Evolutionary conservation across 2,888 invertebrate genomes (phyloP).

Genomic region (Neoaliturus tenellus): DNA sequence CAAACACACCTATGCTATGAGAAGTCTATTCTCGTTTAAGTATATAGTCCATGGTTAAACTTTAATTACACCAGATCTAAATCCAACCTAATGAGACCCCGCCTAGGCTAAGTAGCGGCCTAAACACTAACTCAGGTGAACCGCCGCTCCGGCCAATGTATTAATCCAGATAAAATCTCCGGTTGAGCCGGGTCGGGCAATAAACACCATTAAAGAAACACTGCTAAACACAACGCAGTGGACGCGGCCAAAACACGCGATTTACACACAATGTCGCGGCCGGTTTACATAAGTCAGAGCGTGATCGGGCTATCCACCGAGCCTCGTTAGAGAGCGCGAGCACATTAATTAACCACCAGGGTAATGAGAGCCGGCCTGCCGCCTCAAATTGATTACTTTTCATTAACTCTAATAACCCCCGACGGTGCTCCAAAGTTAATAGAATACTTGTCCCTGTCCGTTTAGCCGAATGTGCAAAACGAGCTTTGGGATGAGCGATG

Average conservation of each 20-base stretch:
- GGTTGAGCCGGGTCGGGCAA: background rate
- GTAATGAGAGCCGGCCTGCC: slow-evolving; percentile 32
- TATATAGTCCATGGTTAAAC: no score
- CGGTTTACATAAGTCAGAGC: slow-evolving; percentile 35
- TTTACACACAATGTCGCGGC: slow-evolving; percentile 44
- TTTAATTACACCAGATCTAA: no score
- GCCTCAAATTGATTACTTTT: slow-evolving; percentile 45
- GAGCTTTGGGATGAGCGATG: background rate
- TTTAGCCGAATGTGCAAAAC: background rate
- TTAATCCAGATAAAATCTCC: background rate
- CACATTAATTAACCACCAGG: background rate
- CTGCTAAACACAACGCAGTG: slow-evolving; percentile 8
- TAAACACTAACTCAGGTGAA: background rate
- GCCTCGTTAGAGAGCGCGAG: slow-evolving; percentile 7
- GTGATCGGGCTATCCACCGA: background rate
- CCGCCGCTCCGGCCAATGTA: background rate
- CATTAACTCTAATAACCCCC: slow-evolving; percentile 38
- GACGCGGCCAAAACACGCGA: slow-evolving; percentile 42
- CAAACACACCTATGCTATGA: no score
- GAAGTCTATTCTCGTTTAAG: no score
- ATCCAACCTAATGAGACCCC: no score
- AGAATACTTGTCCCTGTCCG: slow-evolving; percentile 32
- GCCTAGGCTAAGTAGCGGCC: background rate
- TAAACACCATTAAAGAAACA: slow-evolving; percentile 48
- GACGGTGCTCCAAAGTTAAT: slow-evolving; percentile 18